A percentile compares a stretch with the other conserved stretches of the same genome.
These are phyloP conservation scores for Papilio gigon DNA, from an alignment of 2,888 invertebrate species.

Conservation along the genomic window DNA sequence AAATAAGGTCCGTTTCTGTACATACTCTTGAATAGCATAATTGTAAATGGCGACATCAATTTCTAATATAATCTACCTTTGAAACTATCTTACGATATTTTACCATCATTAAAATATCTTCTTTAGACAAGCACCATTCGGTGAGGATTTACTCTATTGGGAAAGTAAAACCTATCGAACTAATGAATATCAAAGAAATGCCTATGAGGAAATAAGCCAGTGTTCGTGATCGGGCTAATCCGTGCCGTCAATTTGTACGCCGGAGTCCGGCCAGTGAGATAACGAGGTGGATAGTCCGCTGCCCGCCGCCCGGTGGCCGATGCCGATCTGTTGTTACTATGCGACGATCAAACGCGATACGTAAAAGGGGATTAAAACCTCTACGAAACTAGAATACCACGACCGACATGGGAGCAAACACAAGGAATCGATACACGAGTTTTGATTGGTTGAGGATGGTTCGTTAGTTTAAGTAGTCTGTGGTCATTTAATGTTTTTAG, in stretches of 20 bases:
- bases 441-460: background rate
- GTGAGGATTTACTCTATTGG: background rate
- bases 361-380: constrained; percentile 13
- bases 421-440: constrained; percentile 5
- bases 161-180: background rate
- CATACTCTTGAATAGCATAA: background rate
- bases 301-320: background rate
- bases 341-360: background rate
- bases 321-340: constrained; percentile 6
- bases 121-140: background rate
- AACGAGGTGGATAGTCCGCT: constrained; percentile 30
- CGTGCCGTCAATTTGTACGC: constrained; percentile 27
- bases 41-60: background rate
- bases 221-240: constrained; percentile 29
- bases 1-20: background rate
- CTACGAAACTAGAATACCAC: constrained; percentile 10
- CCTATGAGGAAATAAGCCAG: background rate
- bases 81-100: background rate
- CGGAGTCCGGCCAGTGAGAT: constrained; percentile 31
- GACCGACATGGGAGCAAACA: background rate
- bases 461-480: background rate
- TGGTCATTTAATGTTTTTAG: background rate
- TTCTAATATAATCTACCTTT: background rate
- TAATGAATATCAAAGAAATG: background rate
- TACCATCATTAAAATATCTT: background rate